Base-by-base conservation (phyloP, 2,113 vertebrate species). In the Zeus faber region DNA sequence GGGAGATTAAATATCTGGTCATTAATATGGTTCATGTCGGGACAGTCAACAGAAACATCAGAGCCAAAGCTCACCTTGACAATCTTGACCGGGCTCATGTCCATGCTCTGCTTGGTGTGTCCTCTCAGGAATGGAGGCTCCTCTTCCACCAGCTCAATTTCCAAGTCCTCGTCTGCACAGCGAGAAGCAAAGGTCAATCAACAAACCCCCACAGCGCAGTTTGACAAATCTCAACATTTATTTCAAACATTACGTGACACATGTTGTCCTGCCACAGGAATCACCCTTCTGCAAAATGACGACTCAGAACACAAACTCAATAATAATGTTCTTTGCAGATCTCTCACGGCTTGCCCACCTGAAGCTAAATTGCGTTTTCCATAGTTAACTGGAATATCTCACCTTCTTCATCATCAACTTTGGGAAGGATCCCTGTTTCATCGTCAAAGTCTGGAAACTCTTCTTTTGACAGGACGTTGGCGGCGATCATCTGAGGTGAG, bases 81-180 rank as follows among this genome's bases (percentile, higher is more conserved):
- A 1, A 99, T 99, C 81, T 99, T 99, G 54, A 99, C 97, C 6
- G 97, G 97, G 54, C 96, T 99, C 94, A 99, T 98, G 82, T 98
- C 95, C 94, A 98, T 98, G 85, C 96, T 99, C 58, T 98, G 96
- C 51, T 98, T 98, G 16, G 97, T 99, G 74, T 99, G 97, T 25
- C 96, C 97, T 76, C 96, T 90, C 59, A 99, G 85, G 85, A 99
- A 99, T 0, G 97, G 96, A 0, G 97, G 97, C 26, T 99, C 97
- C 74, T 99, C 97, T 62, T 99, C 97, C 40, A 99, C 97, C 3
- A 99, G 81, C 71, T 99, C 97, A 26, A 99, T 99, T 79, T 99
- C 97, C 64, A 99, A 88, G 57, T 99, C 97, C 66, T 99, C 97
- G 85, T 98, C 96, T 98, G 59, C 59, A 66, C 4, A 5, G 37